These are phyloP conservation scores for Cephus spinipes DNA, from an alignment of 2,888 invertebrate genomes.

Conservation along the genomic window DNA sequence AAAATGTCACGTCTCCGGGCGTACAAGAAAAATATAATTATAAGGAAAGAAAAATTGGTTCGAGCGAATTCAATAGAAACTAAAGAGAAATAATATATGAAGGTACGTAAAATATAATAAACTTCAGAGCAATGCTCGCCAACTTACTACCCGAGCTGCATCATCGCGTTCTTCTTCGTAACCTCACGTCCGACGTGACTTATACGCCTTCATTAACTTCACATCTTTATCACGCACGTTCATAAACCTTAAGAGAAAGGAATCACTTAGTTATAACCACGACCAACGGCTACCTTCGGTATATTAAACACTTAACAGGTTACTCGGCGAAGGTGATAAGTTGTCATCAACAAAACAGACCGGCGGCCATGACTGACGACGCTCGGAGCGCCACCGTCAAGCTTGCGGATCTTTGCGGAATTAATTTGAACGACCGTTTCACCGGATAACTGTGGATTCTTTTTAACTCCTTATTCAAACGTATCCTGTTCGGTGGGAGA, in stretches of 20 bases:
- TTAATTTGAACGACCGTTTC: neutral
- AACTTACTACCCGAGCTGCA: neutral
- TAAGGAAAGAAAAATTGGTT: neutral
- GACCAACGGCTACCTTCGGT: neutral
- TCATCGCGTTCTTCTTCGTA: constrained; percentile 5
- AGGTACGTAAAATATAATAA: neutral
- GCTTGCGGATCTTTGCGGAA: neutral
- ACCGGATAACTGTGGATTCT: neutral
- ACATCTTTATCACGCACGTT: neutral
- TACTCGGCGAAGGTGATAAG: neutral
- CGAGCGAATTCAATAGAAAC: neutral
- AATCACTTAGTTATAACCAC: neutral
- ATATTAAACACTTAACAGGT: neutral
- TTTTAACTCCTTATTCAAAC: neutral
- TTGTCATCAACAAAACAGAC: neutral
- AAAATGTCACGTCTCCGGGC: neutral
- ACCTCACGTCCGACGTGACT: constrained; percentile 13
- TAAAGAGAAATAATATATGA: neutral
- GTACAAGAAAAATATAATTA: neutral
- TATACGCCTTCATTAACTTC: constrained; percentile 10
- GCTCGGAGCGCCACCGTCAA: neutral
- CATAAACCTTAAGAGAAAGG: constrained; percentile 6
- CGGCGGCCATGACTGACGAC: too few species aligned
- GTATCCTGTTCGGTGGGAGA: neutral
- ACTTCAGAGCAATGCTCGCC: constrained; percentile 2